These are phyloP conservation scores for Xenentodon cancila DNA, from an alignment of 2,797 vertebrate genomes.

Conservation along the genomic window DNA sequence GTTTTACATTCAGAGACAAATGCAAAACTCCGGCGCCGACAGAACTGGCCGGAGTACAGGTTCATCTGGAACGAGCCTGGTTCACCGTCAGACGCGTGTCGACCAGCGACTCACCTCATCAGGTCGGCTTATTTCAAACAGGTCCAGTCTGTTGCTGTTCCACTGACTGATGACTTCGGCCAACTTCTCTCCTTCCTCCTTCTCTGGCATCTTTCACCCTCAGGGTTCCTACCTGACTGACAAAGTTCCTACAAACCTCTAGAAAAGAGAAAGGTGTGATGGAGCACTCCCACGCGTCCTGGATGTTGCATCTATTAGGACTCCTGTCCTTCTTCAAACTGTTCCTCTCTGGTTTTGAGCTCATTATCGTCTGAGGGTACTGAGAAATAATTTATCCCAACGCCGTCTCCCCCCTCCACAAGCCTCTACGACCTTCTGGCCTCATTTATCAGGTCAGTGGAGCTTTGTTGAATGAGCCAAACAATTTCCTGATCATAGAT, in stretches of 20 bases:
- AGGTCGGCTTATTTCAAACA: constrained; percentile 93
- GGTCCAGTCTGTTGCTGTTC: constrained; percentile 91
- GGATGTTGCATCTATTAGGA: neutral
- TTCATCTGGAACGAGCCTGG: no score
- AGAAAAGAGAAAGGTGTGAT: no score
- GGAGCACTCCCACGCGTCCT: no score
- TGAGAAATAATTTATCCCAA: constrained; percentile 47
- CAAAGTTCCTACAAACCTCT: no score
- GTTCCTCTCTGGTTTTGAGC: constrained; percentile 23
- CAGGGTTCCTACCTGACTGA: neutral
- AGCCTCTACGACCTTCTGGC: constrained; percentile 39
- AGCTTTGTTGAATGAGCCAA: constrained; percentile 38
- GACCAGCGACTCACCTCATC: constrained; percentile 87
- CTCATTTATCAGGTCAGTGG: constrained; percentile 77
- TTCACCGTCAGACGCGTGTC: no score
- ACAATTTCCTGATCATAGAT: constrained; percentile 6
- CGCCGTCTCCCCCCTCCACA: constrained; percentile 30
- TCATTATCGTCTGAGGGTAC: constrained; percentile 32
- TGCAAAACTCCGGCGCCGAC: no score
- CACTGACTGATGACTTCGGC: constrained; percentile 88
- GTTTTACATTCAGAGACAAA: no score
- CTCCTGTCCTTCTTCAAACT: constrained; percentile 13
- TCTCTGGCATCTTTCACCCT: constrained; percentile 66
- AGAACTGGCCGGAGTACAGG: no score
- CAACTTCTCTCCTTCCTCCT: constrained; percentile 85